These are phyloP conservation scores for Lagopus muta DNA, from an alignment of 2,113 vertebrate genomes.

Conservation along the genomic window DNA sequence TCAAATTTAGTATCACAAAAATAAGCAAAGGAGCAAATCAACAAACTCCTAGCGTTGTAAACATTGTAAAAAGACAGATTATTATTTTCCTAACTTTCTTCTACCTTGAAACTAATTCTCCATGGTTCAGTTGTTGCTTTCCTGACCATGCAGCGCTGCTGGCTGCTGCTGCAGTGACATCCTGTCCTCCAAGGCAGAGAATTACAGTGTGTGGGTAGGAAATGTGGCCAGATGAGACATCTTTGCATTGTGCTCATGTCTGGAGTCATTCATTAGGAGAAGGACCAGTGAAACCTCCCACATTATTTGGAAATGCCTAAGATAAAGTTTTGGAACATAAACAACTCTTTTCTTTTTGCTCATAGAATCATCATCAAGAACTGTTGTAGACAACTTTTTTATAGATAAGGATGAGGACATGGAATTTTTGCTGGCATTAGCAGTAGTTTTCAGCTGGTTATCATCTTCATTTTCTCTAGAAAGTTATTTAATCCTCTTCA, in stretches of 20 bases:
- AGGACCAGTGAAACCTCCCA: background rate
- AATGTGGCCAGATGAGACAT: background rate
- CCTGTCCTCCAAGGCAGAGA: background rate
- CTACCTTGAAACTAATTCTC: constrained; percentile 66
- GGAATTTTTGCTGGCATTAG: background rate
- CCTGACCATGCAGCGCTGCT: background rate
- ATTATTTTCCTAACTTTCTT: constrained; percentile 52
- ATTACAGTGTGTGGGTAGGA: background rate
- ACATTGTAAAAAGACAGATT: constrained; percentile 46
- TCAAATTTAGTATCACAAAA: constrained; percentile 69
- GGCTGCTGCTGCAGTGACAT: background rate
- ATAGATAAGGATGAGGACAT: background rate
- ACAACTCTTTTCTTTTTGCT: background rate
- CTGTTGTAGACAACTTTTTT: background rate
- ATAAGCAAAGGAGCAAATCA: constrained; percentile 51
- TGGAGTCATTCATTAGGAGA: background rate
- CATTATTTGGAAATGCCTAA: background rate
- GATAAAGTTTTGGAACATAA: background rate
- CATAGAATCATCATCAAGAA: background rate
- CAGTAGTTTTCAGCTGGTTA: background rate
- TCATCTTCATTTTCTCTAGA: background rate
- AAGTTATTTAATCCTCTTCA: background rate
- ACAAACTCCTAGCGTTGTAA: constrained; percentile 33
- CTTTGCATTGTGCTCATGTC: fast-evolving
- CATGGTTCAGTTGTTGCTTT: constrained; percentile 26